Conservation (phyloP, 2,797 vertebrate genomes). For the Poeciliopsis presidionis region DNA sequence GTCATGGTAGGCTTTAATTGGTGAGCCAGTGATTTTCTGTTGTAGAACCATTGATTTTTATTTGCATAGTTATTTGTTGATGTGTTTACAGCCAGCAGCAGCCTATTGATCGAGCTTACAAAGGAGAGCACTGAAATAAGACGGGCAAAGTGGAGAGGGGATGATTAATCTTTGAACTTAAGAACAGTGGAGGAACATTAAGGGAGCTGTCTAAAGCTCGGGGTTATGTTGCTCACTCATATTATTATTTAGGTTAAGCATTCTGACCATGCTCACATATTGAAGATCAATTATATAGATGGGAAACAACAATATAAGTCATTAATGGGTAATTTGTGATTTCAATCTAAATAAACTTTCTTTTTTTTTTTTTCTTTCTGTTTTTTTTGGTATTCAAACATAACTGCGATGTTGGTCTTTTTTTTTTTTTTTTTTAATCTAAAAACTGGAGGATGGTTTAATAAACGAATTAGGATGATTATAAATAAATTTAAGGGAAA, state of each 20-base stretch:
- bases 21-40: conserved; percentile 79
- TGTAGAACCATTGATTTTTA: conserved; percentile 81
- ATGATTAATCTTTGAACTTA: conserved; percentile 36
- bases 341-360: too few species aligned
- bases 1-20: conserved; percentile 77
- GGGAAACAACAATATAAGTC: neutral
- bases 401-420: neutral
- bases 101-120: conserved; percentile 68
- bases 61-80: conserved; percentile 85
- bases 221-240: neutral
- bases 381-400: neutral
- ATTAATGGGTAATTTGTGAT: neutral
- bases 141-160: conserved; percentile 23
- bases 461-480: neutral
- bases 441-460: neutral
- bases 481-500: neutral
- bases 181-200: conserved; percentile 21
- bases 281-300: neutral
- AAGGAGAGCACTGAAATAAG: conserved; percentile 37
- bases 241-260: neutral
- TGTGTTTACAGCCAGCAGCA: conserved; percentile 75
- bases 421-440: neutral
- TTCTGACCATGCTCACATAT: neutral
- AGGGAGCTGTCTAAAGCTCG: neutral
- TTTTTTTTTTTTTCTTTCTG: neutral